phyloP scores from a whole-genome alignment of 1,140 invertebrate genomes.

The Atta colombica region DNA sequence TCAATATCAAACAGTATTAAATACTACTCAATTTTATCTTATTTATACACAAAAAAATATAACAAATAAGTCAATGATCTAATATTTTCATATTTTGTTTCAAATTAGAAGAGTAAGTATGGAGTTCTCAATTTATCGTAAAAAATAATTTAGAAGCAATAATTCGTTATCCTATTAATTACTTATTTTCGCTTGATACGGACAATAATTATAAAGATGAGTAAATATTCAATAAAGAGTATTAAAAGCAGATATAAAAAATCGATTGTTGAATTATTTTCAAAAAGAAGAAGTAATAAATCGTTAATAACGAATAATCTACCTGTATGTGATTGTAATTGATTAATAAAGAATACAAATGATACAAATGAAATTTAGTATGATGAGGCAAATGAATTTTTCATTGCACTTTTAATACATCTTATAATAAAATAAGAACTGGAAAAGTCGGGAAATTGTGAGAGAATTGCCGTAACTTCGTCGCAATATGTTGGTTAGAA shows the following conservation, averaged over 20 bases:
- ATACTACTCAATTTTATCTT: background rate
- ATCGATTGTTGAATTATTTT: background rate
- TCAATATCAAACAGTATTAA: background rate
- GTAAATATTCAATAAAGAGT: background rate
- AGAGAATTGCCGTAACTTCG: slow-evolving; percentile 56
- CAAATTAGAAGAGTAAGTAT: background rate
- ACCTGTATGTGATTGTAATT: slow-evolving; percentile 43
- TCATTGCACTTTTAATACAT: slow-evolving; percentile 65
- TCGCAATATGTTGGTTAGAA: slow-evolving; percentile 57
- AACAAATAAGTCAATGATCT: background rate
- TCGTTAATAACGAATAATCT: slow-evolving; percentile 6
- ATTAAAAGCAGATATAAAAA: background rate
- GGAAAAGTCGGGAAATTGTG: slow-evolving; percentile 6
- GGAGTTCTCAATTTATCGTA: background rate
- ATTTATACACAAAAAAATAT: background rate
- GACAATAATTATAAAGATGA: background rate
- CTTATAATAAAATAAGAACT: slow-evolving; percentile 21
- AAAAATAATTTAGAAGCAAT: background rate
- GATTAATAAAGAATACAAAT: slow-evolving; percentile 62
- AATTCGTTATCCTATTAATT: background rate
- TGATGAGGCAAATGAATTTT: background rate
- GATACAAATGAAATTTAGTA: background rate
- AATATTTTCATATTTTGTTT: background rate
- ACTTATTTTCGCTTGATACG: background rate
- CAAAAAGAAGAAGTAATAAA: background rate